Evolutionary conservation across 2,113 vertebrate species (phyloP).

Genomic region (Oncorhynchus gorbuscha): DNA sequence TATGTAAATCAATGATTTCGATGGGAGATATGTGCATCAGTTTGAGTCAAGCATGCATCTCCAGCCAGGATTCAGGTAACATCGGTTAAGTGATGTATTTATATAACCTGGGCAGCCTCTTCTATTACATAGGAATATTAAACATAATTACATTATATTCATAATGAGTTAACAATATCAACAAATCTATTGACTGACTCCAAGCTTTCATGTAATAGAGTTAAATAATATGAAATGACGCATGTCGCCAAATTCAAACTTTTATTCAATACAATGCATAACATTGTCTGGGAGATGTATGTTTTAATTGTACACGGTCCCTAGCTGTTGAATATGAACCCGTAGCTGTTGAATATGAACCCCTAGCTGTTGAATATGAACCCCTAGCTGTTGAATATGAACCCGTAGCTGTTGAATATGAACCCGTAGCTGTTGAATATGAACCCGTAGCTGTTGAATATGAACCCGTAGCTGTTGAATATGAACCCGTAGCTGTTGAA

Average conservation of each 20-base stretch:
- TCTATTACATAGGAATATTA: constrained; percentile 42
- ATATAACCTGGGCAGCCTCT: constrained; percentile 39
- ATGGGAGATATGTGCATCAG: background rate
- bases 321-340: too few species aligned
- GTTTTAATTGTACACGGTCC: too few species aligned
- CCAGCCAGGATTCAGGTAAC: background rate
- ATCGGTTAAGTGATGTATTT: constrained; percentile 23
- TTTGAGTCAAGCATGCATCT: background rate
- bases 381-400: too few species aligned
- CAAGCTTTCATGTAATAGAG: constrained; percentile 30
- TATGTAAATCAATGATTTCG: background rate
- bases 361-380: too few species aligned
- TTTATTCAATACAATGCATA: background rate
- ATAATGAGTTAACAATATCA: constrained; percentile 43
- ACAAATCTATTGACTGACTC: constrained; percentile 60
- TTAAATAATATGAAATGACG: constrained; percentile 8
- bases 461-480: too few species aligned
- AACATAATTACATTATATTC: constrained; percentile 54
- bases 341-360: too few species aligned
- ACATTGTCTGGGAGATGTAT: too few species aligned
- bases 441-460: too few species aligned
- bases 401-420: too few species aligned
- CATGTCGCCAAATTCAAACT: background rate
- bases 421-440: too few species aligned
- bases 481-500: too few species aligned